Evolutionary conservation across 2,797 vertebrate genomes (phyloP).

Genomic region (Rhynchotus rufescens): DNA sequence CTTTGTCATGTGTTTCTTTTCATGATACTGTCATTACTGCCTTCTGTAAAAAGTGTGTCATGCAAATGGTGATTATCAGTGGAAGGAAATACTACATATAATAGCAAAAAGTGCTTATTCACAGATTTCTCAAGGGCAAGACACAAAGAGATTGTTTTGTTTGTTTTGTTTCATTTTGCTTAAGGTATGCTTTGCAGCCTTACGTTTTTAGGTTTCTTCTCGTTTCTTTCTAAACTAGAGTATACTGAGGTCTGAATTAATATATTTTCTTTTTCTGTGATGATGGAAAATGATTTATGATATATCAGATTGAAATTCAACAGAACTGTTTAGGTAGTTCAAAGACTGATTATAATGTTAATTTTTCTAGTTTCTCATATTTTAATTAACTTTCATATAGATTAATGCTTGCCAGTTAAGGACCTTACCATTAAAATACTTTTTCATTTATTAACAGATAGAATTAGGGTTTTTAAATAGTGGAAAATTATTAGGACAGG

Average conservation of each 20-base stretch:
- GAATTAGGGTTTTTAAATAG: neutral
- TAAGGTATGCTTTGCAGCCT: neutral
- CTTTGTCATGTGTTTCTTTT: conserved; percentile 6
- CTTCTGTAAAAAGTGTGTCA: conserved; percentile 22
- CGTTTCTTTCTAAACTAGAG: neutral
- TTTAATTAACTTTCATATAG: neutral
- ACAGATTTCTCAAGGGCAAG: neutral
- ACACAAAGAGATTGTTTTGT: neutral
- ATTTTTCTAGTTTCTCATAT: neutral
- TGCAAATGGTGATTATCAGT: neutral
- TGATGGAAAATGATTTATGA: neutral
- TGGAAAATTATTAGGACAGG: neutral
- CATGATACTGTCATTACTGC: neutral
- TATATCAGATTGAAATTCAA: neutral
- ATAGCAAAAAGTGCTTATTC: conserved; percentile 6
- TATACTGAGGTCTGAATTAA: neutral
- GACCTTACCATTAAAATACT: neutral
- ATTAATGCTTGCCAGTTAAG: neutral
- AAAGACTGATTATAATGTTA: neutral
- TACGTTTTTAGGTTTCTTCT: neutral
- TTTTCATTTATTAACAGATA: neutral
- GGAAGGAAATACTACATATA: neutral
- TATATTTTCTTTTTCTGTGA: neutral
- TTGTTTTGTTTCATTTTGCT: neutral
- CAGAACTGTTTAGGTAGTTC: neutral